Base-by-base conservation (phyloP, 1,140 invertebrate species). In the Drosophila pseudoananassae region DNA sequence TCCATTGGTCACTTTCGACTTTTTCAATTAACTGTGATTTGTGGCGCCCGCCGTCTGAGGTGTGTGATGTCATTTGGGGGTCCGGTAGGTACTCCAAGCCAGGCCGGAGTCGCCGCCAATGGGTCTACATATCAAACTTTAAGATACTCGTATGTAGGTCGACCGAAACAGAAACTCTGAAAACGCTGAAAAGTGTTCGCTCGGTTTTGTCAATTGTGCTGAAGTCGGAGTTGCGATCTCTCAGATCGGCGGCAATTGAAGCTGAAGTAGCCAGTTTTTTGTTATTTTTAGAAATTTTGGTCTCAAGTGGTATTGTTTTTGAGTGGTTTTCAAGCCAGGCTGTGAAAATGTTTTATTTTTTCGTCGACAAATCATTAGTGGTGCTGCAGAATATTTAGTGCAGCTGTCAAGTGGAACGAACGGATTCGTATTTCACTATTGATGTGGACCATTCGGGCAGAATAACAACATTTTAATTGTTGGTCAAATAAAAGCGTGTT, bases 61-160 rank as follows among this genome's bases (percentile, higher is more conserved):
- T 75, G 73, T 76, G 70, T 83, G 83, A 87, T 87, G 83, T 87
- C 78, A 87, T 88, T 66, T 58, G 38, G 49, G 52, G 27, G 17
- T 15, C 58, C 46, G 52, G 45, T 73, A 54, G 40, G 52, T 46
- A 73, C 76, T 74, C 80, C 71, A 71, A 57, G 43, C 61, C 27
- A 27, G 4, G 36, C 63, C 40, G 64, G 58, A 61, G 64, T 40
- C 15, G 56, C 78, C 68, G 69, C 68, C 77, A 69, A 61, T 38
- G 58, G 50, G 61, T 76, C 76, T 78, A 75, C 55, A 53, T 64
- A 36, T 36, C 33, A 36, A 36, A 36, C 12, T 36, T 36, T 4
- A 36, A 36, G 33, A 36, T 36, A 43, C 40, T 76, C 20, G 53
- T 49, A 85, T 78, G 78, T 85, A 76, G 82, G 81, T 87, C 81